Percentiles rank a stretch among this genome's conserved stretches.
Evolutionary conservation across 2,888 invertebrate species (phyloP).

Genomic region (Norana najaformis): DNA sequence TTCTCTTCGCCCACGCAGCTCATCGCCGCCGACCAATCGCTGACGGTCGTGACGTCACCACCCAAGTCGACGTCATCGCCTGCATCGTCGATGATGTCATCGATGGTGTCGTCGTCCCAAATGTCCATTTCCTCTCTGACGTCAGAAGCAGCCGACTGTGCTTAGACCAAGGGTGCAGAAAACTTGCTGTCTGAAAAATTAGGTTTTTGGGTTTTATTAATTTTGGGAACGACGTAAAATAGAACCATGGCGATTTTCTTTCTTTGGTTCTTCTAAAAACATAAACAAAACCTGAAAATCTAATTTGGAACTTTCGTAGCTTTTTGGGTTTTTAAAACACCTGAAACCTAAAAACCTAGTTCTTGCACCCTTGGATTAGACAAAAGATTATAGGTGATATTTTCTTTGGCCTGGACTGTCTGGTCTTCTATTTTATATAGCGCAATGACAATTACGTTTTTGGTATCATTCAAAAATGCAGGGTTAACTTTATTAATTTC

Average conservation of each 20-base stretch:
- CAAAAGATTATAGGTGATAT: not conserved
- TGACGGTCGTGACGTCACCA: constrained; percentile 22
- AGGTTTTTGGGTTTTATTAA: not conserved
- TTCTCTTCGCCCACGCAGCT: constrained; percentile 33
- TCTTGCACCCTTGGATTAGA: no score
- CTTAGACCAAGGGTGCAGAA: not conserved
- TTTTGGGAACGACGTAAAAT: not conserved
- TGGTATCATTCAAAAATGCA: not conserved
- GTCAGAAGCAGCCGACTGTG: constrained; percentile 20
- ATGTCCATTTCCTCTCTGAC: constrained; percentile 31
- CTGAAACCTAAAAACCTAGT: not conserved
- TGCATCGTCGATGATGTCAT: not conserved
- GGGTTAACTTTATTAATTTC: constrained; percentile 6
- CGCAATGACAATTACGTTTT: not conserved
- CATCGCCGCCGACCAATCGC: not conserved
- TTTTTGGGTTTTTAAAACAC: not conserved
- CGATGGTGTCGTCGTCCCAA: constrained; percentile 24
- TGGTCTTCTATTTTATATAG: not conserved
- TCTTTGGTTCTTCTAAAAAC: not conserved
- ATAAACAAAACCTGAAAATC: no score
- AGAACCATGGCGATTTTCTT: not conserved
- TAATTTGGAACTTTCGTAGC: not conserved
- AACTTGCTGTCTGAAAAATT: not conserved
- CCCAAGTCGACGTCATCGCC: constrained; percentile 10
- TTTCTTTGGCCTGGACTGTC: not conserved